These are phyloP conservation scores for Arrhamphus sclerolepis DNA, from an alignment of 2,797 vertebrate genomes.

Conservation along the genomic window DNA sequence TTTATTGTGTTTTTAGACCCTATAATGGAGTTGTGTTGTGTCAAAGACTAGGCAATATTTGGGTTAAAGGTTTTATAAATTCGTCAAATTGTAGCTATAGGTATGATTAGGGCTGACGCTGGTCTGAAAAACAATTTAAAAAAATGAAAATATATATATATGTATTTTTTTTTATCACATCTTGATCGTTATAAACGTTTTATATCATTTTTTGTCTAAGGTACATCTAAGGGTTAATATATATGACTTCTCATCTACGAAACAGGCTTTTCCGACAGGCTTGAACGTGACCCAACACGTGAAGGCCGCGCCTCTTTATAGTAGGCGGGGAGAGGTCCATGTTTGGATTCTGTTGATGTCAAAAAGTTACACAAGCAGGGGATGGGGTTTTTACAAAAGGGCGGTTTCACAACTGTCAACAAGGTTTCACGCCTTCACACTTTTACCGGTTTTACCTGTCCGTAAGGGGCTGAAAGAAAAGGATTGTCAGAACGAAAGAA, in stretches of 20 bases:
- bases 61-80: no score
- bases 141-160: no score
- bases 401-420: slow-evolving; percentile 41
- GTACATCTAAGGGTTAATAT: not conserved
- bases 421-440: not conserved
- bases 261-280: not conserved
- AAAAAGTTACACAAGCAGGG: slow-evolving; percentile 82
- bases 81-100: no score
- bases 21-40: no score
- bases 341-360: slow-evolving; percentile 60
- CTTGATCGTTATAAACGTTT: no score
- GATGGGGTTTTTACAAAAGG: slow-evolving; percentile 49
- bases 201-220: not conserved
- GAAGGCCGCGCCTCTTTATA: slow-evolving; percentile 64
- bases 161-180: no score
- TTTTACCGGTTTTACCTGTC: not conserved
- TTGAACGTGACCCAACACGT: slow-evolving; percentile 38
- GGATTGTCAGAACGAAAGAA: not conserved
- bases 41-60: no score
- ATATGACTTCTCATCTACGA: not conserved
- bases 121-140: no score
- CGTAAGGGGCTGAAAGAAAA: no score
- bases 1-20: no score
- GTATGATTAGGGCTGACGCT: no score
- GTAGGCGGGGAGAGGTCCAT: slow-evolving; percentile 65